Base-by-base conservation (phyloP, 2,113 vertebrate genomes). In the Opisthocomus hoazin region DNA sequence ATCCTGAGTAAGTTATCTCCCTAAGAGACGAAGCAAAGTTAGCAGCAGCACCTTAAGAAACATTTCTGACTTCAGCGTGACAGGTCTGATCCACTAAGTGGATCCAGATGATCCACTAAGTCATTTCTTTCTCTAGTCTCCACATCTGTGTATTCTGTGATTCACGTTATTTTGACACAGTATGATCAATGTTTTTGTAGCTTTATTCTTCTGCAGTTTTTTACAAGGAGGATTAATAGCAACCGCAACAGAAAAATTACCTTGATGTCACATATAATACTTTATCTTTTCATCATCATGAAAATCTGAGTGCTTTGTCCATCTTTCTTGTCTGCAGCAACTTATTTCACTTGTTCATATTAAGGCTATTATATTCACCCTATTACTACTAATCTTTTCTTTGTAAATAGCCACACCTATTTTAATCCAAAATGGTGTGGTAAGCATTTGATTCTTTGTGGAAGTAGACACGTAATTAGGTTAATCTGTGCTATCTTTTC, bases 351-450 rank as follows among this genome's bases (percentile, higher is more conserved):
- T 98, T 98, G 98, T 98, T 98, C 96, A 93, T 97, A 98, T 98
- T 98, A 98, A 98, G 97, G 98, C 97, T 98, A 99, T 99, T 99
- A 98, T 98, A 99, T 98, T 99, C 98, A 98, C 97, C 90, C 89
- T 94, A 97, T 97, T 98, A 99, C 98, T 97, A 94, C 98, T 99
- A 99, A 99, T 99, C 99, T 98, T 98, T 98, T 98, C 98, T 99
- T 98, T 99, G 98, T 99, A 98, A 99, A 98, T 98, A 98, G 98
- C 98, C 99, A 98, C 99, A 98, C 99, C 99, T 99, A 98, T 98
- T 98, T 98, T 98, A 98, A 98, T 98, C 98, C 96, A 19, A 89
- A 97, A 88, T 34, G 83, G 97, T 97, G 98, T 97, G 93, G 98
- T 97, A 98, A 99, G 99, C 98, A 98, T 98, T 98, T 98, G 98